phyloP scores from a whole-genome alignment of 64 coral and sea anemone genomes.

The Acropora yongei region DNA sequence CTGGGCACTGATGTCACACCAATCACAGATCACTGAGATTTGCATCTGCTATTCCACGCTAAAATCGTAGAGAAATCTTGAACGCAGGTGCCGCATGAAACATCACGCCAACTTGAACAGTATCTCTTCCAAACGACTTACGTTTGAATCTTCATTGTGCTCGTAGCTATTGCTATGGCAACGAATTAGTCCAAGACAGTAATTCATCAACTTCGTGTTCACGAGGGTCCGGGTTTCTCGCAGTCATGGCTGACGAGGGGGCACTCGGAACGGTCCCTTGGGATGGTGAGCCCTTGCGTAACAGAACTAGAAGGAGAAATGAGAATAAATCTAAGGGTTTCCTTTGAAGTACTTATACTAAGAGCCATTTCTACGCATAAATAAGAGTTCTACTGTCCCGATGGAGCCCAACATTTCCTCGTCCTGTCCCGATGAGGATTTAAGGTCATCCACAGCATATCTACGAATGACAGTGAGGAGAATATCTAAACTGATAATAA shows the following conservation, averaged over 20 bases:
- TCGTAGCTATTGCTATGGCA: slow-evolving; percentile 7
- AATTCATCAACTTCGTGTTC: slow-evolving; percentile 84
- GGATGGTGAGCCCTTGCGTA: neutral
- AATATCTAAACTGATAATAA: no score
- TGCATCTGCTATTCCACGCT: no score
- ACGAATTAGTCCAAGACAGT: slow-evolving; percentile 79
- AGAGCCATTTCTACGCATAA: no score
- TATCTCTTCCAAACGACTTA: neutral
- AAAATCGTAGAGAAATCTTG: neutral
- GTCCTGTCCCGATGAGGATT: no score
- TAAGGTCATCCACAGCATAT: no score
- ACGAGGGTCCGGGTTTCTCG: slow-evolving; percentile 67
- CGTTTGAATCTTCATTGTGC: neutral
- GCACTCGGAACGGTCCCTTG: slow-evolving; percentile 21
- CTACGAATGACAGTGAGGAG: no score
- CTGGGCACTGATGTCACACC: neutral
- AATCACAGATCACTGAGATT: no score
- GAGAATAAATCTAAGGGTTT: neutral
- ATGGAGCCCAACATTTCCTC: no score
- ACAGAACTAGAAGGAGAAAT: slow-evolving; percentile 23
- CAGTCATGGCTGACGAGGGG: slow-evolving; percentile 39
- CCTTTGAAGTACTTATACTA: no score
- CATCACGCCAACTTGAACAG: neutral
- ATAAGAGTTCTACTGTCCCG: no score
- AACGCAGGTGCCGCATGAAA: neutral